Evolutionary conservation across 1,140 invertebrate species (phyloP).

Genomic region (Adelges cooleyi): DNA sequence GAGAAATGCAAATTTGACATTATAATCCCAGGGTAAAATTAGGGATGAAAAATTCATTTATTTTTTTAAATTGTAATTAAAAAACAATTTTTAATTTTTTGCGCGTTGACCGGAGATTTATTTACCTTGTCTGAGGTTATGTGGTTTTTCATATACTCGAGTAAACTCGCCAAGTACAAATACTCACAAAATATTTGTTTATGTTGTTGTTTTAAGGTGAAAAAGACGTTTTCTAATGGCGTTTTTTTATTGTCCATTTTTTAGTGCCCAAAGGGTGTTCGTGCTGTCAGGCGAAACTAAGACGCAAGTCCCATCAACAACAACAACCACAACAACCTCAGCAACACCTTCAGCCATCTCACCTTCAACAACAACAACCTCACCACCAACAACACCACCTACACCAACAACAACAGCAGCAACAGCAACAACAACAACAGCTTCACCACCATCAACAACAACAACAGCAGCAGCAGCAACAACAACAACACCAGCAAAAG

Average conservation of each 20-base stretch:
- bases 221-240: slow-evolving; percentile 15
- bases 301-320: slow-evolving; percentile 16
- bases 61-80: too few relatives aligned
- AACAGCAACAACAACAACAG: neutral
- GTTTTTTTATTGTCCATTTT: slow-evolving; percentile 15
- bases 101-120: too few relatives aligned
- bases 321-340: neutral
- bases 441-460: neutral
- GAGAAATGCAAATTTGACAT: too few relatives aligned
- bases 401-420: neutral
- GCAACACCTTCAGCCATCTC: neutral
- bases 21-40: too few relatives aligned
- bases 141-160: too few relatives aligned
- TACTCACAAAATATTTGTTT: too few relatives aligned
- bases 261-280: slow-evolving; percentile 25
- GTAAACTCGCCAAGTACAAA: too few relatives aligned
- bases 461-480: slow-evolving; percentile 3
- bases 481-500: neutral
- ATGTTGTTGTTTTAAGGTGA: neutral
- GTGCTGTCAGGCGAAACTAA: slow-evolving; percentile 24
- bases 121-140: too few relatives aligned
- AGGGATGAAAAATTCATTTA: too few relatives aligned
- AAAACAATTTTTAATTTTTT: too few relatives aligned
- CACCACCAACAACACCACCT: neutral
- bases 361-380: slow-evolving; percentile 2